Evolutionary conservation across 2,113 vertebrate genomes (phyloP).

Genomic region (Choloepus hoffmanni): DNA sequence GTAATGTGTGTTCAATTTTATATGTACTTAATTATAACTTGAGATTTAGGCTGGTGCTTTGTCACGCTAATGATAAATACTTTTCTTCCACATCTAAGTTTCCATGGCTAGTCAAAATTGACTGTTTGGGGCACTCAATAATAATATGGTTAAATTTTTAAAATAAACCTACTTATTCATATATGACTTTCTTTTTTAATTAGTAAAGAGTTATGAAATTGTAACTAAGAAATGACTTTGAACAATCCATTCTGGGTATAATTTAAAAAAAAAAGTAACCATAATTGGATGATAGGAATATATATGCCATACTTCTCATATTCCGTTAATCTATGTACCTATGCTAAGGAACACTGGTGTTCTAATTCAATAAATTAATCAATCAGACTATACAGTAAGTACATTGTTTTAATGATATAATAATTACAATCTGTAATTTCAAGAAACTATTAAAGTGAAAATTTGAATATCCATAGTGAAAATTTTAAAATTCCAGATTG

Average conservation of each 20-base stretch:
- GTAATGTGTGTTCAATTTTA: not conserved
- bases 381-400: not conserved
- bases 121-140: not conserved
- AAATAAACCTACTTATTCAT: not conserved
- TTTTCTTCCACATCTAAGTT: slow-evolving; percentile 14
- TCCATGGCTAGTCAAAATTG: not conserved
- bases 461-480: not conserved
- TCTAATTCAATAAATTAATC: not conserved
- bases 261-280: not conserved
- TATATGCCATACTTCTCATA: not conserved
- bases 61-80: not conserved
- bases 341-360: not conserved
- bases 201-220: not conserved
- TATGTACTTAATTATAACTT: slow-evolving; percentile 13
- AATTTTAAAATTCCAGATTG: not conserved
- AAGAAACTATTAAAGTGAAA: slow-evolving; percentile 25
- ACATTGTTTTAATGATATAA: not conserved
- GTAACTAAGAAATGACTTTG: not conserved
- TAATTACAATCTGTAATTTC: not conserved
- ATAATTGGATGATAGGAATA: not conserved
- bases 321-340: not conserved
- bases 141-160: not conserved
- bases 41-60: not conserved
- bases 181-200: not conserved
- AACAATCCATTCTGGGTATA: not conserved